A percentile compares a stretch with the other conserved stretches of the same genome.
These are phyloP conservation scores for Neotoma lepida DNA, from an alignment of 2,113 vertebrate species.

Conservation along the genomic window DNA sequence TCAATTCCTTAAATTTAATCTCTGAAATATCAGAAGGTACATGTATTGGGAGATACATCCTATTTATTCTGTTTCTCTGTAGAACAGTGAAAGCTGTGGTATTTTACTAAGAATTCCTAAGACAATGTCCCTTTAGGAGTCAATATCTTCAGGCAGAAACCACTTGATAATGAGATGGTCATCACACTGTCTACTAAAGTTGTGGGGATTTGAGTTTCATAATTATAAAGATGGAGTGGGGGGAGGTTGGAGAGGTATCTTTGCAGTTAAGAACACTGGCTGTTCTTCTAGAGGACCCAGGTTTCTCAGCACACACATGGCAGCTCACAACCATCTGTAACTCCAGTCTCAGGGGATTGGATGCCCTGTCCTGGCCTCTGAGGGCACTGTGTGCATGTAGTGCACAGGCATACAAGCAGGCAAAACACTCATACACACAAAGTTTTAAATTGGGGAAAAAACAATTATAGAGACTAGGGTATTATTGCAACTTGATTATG, in stretches of 20 bases:
- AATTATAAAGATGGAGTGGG: background rate
- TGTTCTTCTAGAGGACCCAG: background rate
- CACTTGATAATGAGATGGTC: background rate
- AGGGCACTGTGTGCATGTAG: background rate
- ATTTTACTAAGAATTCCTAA: background rate
- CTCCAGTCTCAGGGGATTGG: background rate
- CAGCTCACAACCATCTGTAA: background rate
- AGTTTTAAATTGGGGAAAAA: background rate
- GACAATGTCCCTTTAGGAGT: background rate
- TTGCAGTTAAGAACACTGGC: background rate
- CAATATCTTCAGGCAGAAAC: background rate
- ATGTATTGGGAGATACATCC: background rate
- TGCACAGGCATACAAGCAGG: background rate
- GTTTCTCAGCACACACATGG: background rate
- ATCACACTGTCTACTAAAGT: constrained; percentile 1
- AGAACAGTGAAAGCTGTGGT: background rate
- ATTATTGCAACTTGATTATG: background rate
- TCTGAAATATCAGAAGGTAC: background rate
- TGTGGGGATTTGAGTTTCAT: background rate
- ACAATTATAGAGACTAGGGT: background rate
- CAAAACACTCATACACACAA: background rate
- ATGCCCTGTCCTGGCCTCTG: background rate
- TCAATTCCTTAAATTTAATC: background rate
- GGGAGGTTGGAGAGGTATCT: background rate
- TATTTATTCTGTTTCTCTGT: background rate